Conservation (phyloP, 2,113 vertebrate genomes). For the Leptobrachium ailaonicum region DNA sequence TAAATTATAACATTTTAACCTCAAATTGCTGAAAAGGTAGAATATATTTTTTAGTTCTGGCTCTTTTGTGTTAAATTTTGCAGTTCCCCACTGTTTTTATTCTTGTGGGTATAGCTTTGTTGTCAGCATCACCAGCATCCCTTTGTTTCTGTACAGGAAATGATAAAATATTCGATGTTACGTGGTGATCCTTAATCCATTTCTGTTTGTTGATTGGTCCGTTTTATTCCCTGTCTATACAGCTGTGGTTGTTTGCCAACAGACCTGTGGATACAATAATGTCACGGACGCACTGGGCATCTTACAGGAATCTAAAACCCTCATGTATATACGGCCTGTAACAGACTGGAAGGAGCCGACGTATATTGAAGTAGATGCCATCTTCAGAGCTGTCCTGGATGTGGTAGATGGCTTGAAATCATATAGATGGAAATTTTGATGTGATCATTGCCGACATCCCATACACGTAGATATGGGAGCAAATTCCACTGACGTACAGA, state of each 20-base stretch:
- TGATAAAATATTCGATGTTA: too few relatives aligned
- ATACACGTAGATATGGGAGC: background rate
- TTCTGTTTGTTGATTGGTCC: background rate
- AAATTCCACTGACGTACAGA: background rate
- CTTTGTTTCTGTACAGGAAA: too few relatives aligned
- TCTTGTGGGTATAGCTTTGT: too few relatives aligned
- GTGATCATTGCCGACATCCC: background rate
- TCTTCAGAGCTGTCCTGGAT: constrained; percentile 21
- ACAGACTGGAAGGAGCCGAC: constrained; percentile 31
- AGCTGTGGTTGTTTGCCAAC: constrained; percentile 16
- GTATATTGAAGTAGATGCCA: constrained; percentile 19
- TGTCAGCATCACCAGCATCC: too few relatives aligned
- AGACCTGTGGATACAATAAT: constrained; percentile 36
- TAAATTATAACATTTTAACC: too few relatives aligned
- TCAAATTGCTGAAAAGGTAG: too few relatives aligned
- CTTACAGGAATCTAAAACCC: background rate
- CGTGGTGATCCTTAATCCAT: too few relatives aligned
- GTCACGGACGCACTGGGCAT: constrained; percentile 29
- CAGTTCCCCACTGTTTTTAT: too few relatives aligned
- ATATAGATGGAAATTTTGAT: background rate
- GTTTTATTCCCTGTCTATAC: background rate
- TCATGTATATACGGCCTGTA: constrained; percentile 33
- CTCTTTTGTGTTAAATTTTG: too few relatives aligned
- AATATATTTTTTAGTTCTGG: too few relatives aligned
- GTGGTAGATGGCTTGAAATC: constrained; percentile 8